Conservation (phyloP, 2,888 invertebrate species). For the Odontothrips loti region DNA sequence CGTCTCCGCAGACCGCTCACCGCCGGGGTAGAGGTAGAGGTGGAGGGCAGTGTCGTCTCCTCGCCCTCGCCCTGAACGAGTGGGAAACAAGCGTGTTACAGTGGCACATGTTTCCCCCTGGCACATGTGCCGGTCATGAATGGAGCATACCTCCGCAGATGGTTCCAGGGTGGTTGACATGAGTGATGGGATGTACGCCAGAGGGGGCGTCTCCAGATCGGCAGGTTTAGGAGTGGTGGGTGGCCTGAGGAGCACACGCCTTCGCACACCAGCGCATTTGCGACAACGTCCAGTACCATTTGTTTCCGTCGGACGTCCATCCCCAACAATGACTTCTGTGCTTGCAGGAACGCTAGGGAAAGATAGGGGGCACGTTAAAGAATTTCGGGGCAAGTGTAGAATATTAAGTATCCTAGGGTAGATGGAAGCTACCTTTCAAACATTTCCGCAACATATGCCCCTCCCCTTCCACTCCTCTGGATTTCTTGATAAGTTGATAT, state of each 20-base stretch:
- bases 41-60: constrained; percentile 27
- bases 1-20: constrained; percentile 13
- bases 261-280: constrained; percentile 52
- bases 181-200: constrained; percentile 33
- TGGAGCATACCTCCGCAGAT: neutral
- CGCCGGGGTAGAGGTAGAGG: constrained; percentile 27
- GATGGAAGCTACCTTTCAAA: constrained; percentile 61
- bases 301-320: constrained; percentile 48
- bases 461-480: constrained; percentile 61
- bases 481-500: constrained; percentile 70
- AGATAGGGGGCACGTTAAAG: constrained; percentile 17
- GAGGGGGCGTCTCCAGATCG: constrained; percentile 25
- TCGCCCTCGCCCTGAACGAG: no score
- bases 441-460: constrained; percentile 81
- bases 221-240: constrained; percentile 28
- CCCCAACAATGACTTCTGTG: constrained; percentile 69
- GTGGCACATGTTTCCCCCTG: no score
- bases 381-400: constrained; percentile 23
- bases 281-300: constrained; percentile 45
- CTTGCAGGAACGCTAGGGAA: constrained; percentile 55
- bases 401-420: constrained; percentile 24
- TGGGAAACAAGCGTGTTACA: no score
- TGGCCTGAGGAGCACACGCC: constrained; percentile 37
- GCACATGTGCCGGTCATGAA: no score
- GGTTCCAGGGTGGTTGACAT: constrained; percentile 27